Evolutionary conservation across 2,113 vertebrate species (phyloP), one percentile per base, ranked within the genome.

Genomic region (Mionectes macconnelli): DNA sequence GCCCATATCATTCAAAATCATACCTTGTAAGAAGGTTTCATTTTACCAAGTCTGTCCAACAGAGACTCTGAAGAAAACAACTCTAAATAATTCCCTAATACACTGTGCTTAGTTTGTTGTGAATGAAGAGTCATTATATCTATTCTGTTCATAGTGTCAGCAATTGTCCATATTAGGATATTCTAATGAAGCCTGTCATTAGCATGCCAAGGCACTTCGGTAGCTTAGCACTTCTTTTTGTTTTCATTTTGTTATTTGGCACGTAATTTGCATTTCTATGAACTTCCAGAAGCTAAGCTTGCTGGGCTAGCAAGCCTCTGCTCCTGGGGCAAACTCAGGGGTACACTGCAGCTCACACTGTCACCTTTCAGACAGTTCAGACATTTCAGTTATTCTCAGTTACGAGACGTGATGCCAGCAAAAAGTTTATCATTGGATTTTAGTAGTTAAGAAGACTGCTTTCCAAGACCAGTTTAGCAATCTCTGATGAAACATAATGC

Each of bases 211-310:
- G 85, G 68, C 72, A 67, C 68, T 91, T 91, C 79, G 77, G 75
- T 21, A 77, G 64, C 37, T 84, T 67, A 83, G 47, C 59, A 59
- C 44, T 96, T 59, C 52, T 59, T 80, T 92, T 86, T 92, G 79
- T 81, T 90, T 70, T 84, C 64, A 24, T 80, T 91, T 89, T 45
- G n/a, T 62, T 86, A 50, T 91, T 88, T 95, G 56, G 52, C 59
- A 60, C 35, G 37, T 18, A 18, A 97, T 96, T 96, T 94, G 85
- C 90, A 93, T 96, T 88, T 93, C 90, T 77, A 59, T 95, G 81
- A 77, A 67, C 50, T 42, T 57, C 55, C 35, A 77, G 33, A 42
- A 77, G 24, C 39, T 70, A 13, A 86, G 44, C 35, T 67, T 57
- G 39, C 79, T 77, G 75, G 55, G 84, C 42, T 83, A 85, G 70